Conservation (phyloP, 2,113 vertebrate genomes). For the Odobenus rosmarus region DNA sequence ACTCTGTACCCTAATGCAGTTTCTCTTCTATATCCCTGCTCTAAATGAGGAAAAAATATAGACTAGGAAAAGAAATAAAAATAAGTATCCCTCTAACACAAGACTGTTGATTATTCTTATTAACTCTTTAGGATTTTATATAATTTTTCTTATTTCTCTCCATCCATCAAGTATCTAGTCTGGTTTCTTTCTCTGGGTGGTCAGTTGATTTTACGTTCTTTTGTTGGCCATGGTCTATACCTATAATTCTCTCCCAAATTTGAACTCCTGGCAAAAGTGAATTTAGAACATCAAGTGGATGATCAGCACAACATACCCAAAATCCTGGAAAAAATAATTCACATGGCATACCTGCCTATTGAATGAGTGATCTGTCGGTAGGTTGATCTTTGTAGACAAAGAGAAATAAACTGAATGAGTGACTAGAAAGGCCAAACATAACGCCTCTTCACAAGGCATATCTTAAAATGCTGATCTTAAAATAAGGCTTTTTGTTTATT, state of each 20-base stretch:
- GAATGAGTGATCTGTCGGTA: neutral
- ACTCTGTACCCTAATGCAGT: neutral
- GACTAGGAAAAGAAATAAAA: neutral
- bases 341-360: neutral
- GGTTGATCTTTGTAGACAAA: neutral
- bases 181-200: neutral
- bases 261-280: neutral
- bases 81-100: neutral
- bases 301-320: neutral
- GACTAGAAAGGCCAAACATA: neutral
- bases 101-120: neutral
- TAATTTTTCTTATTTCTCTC: neutral
- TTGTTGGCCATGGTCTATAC: neutral
- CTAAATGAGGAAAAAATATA: neutral
- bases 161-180: neutral
- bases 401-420: neutral
- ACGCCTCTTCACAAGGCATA: neutral
- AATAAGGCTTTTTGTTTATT: neutral
- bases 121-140: neutral
- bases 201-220: neutral
- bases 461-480: neutral
- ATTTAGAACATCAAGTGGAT: neutral
- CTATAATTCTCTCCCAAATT: neutral
- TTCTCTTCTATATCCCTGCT: neutral
- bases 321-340: neutral